These are phyloP conservation scores for Limnephilus rhombicus DNA, from an alignment of 2,888 invertebrate species.

Conservation along the genomic window DNA sequence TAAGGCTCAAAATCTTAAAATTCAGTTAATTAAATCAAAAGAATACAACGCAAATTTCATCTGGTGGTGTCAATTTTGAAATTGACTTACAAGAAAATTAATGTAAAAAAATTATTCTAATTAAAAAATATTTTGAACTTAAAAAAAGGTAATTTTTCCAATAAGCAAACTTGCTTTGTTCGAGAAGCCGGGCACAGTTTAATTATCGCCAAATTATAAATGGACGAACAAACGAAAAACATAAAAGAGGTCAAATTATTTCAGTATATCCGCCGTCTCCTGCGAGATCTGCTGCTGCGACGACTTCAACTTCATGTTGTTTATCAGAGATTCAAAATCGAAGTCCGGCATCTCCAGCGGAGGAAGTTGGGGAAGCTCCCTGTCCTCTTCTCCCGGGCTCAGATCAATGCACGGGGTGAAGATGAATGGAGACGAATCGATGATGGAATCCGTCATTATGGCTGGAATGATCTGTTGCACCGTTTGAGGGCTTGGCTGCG, in stretches of 20 bases:
- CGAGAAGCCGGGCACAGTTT: not conserved
- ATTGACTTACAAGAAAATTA: not conserved
- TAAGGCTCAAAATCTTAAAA: not conserved
- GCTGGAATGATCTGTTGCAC: conserved; percentile 57
- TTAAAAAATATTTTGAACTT: not conserved
- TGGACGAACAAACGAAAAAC: not conserved
- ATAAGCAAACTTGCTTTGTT: not conserved
- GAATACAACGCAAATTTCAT: not conserved
- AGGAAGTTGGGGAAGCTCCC: conserved; percentile 74
- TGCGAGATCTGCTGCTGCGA: conserved; percentile 8
- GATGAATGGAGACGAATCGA: conserved; percentile 71
- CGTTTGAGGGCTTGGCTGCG: conserved; percentile 49
- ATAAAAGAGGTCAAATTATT: not conserved
- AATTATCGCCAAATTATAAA: not conserved
- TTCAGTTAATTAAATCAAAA: not conserved
- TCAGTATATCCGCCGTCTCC: not conserved
- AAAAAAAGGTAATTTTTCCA: not conserved
- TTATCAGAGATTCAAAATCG: conserved; percentile 72
- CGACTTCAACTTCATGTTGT: conserved; percentile 54
- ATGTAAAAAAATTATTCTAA: not conserved
- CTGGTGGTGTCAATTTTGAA: not conserved
- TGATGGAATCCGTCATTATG: conserved; percentile 70
- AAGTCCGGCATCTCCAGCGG: conserved; percentile 82
- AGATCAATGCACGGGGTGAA: conserved; percentile 72
- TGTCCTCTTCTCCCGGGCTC: conserved; percentile 70